These are phyloP conservation scores for Laothoe populi DNA, from an alignment of 2,888 invertebrate species.

Conservation along the genomic window DNA sequence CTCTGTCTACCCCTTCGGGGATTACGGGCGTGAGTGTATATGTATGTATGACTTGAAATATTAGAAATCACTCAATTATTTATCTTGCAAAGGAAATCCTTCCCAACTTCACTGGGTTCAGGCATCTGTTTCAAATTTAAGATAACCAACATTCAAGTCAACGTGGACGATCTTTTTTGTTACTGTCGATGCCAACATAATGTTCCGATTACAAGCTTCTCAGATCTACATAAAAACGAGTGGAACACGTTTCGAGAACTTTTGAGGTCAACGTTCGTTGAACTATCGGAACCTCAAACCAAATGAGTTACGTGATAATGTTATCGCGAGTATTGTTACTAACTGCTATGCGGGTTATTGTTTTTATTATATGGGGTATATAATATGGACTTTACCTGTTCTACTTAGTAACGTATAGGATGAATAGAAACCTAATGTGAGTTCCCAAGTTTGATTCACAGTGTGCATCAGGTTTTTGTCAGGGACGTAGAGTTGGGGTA, in stretches of 20 bases:
- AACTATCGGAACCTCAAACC: not conserved
- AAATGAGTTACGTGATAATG: conserved; percentile 4
- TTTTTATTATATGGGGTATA: not conserved
- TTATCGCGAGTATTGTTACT: not conserved
- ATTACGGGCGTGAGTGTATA: too few relatives aligned
- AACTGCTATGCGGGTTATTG: not conserved
- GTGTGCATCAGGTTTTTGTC: too few relatives aligned
- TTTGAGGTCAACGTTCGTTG: conserved; percentile 1
- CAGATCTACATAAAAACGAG: not conserved
- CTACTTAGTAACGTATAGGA: too few relatives aligned
- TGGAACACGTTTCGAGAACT: conserved; percentile 2
- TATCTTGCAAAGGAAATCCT: too few relatives aligned
- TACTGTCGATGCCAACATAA: not conserved
- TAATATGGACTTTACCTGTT: too few relatives aligned
- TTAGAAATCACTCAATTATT: not conserved
- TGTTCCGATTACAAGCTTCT: not conserved
- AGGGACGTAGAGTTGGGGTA: too few relatives aligned
- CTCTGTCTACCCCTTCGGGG: too few relatives aligned
- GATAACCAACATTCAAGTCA: not conserved
- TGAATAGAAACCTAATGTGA: too few relatives aligned
- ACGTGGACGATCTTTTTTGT: not conserved
- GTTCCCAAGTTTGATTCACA: too few relatives aligned
- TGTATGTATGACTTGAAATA: not conserved
- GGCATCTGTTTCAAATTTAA: too few relatives aligned
- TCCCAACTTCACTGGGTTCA: too few relatives aligned